Conservation (phyloP, 1,140 invertebrate genomes). For the Cardiocondyla obscurior region DNA sequence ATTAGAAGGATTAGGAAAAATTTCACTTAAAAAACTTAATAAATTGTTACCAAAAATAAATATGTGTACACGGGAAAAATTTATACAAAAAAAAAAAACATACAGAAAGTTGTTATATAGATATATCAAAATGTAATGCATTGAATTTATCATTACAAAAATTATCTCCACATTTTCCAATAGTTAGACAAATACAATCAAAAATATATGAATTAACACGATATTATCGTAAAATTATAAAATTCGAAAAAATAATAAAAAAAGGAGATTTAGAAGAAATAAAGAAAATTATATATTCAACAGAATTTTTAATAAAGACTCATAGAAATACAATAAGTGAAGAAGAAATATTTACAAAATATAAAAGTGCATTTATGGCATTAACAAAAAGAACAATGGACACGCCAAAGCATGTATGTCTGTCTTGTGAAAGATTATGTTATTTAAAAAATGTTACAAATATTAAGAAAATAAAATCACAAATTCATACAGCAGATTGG, state of each 20-base stretch:
- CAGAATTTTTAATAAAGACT: too few relatives aligned
- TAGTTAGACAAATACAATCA: neutral
- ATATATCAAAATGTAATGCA: neutral
- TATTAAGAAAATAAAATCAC: neutral
- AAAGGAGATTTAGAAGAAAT: neutral
- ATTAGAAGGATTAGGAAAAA: too few relatives aligned
- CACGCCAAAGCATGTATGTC: neutral
- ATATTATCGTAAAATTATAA: neutral
- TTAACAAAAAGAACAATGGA: neutral
- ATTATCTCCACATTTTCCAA: constrained; percentile 7
- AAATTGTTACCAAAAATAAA: too few relatives aligned
- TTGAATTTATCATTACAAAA: neutral
- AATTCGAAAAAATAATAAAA: neutral
- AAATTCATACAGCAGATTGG: neutral
- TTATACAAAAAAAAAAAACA: neutral
- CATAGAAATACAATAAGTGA: neutral
- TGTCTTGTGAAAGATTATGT: neutral
- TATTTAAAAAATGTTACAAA: neutral
- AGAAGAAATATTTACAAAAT: neutral
- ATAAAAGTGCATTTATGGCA: neutral
- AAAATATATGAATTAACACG: neutral
- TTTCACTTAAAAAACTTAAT: too few relatives aligned
- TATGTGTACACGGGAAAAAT: too few relatives aligned
- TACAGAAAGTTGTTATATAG: neutral
- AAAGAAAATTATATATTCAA: neutral